phyloP scores from a whole-genome alignment of 2,113 vertebrate genomes.

The Pseudorectes ferrugineus region DNA sequence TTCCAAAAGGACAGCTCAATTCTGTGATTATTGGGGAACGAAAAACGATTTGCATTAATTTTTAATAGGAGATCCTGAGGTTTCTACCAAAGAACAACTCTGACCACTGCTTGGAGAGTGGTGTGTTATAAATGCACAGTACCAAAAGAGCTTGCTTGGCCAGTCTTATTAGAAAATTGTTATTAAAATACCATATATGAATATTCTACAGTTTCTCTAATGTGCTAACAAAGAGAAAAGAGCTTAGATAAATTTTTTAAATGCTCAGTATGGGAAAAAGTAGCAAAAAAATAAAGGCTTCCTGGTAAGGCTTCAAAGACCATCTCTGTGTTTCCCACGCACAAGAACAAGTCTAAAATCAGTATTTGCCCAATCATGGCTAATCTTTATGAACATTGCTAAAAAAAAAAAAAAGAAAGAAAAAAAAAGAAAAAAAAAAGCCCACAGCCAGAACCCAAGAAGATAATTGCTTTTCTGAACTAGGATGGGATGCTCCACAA shows the following conservation, averaged over 20 bases:
- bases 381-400: neutral
- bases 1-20: neutral
- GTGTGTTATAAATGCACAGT: neutral
- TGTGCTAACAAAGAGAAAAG: neutral
- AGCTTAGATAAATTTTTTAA: neutral
- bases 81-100: neutral
- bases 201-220: neutral
- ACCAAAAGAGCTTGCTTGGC: neutral
- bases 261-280: neutral
- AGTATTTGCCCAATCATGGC: neutral
- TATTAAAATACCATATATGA: neutral
- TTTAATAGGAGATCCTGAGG: neutral
- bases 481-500: neutral
- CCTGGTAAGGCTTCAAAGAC: neutral
- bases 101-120: neutral
- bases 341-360: neutral
- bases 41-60: neutral
- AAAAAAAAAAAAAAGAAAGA: neutral
- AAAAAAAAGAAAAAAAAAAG: neutral
- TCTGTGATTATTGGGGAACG: rapidly evolving
- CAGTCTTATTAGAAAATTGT: neutral
- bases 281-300: neutral
- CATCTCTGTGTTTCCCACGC: neutral
- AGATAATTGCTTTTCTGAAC: neutral
- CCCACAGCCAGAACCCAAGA: neutral